Conservation (phyloP, 2,888 invertebrate species). For the Homarus gammarus region DNA sequence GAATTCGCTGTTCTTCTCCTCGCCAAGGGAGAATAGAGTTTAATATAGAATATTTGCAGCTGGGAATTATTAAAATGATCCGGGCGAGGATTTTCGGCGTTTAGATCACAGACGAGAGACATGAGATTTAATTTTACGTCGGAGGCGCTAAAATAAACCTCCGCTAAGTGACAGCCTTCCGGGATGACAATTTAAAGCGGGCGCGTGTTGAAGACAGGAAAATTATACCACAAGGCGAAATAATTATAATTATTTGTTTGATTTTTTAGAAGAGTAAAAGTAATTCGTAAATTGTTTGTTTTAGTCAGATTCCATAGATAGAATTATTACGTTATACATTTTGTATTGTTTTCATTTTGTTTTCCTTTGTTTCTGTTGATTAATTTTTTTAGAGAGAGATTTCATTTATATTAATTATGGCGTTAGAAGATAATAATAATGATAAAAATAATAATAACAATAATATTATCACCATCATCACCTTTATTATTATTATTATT, state of each 20-base stretch:
- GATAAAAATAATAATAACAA: no score
- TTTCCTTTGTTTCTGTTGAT: no score
- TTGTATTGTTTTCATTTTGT: no score
- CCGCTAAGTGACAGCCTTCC: neutral
- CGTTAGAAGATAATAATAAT: no score
- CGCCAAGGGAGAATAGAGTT: neutral
- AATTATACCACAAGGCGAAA: conserved; percentile 30
- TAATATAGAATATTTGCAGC: neutral
- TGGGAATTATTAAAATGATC: neutral
- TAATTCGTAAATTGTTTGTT: no score
- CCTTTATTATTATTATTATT: no score
- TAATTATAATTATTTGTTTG: conserved; percentile 16
- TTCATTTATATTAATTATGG: neutral
- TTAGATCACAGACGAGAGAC: neutral
- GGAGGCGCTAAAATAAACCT: conserved; percentile 7
- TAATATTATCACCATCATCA: no score
- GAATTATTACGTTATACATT: no score
- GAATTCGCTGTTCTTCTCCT: neutral
- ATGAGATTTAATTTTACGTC: neutral
- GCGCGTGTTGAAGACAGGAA: conserved; percentile 41
- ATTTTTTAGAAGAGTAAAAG: neutral
- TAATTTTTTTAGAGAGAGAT: neutral
- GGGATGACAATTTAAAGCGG: conserved; percentile 39
- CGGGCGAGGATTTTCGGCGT: neutral
- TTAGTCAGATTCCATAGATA: no score